Base-by-base conservation (phyloP, 2,797 vertebrate species). In the Potorous gilbertii region DNA sequence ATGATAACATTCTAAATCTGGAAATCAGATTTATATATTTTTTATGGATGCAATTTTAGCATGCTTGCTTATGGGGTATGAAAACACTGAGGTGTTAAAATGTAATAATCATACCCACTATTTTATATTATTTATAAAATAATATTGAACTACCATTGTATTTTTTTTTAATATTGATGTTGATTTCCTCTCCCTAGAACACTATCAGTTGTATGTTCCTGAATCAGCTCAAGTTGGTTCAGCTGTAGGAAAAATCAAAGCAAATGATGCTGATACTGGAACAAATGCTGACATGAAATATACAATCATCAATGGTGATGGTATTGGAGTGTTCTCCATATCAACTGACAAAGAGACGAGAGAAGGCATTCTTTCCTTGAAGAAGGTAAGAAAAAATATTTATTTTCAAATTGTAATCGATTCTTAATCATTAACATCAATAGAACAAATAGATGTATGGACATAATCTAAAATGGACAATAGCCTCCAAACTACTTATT, bases 201-300 rank as follows among this genome's bases (percentile, higher is more conserved):
- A 99, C 98, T 99, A 99, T 98, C 99, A 99, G 81, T 98, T 99
- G 0, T 99, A 99, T 96, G 99, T 99, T 97, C 99, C 99, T n/a
- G 99, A 99, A 98, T 99, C 99, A 0, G 99, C 99, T 92, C 99
- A 99, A 99, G 99, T 99, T 93, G 99, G 99, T 55, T 99, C 99
- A 94, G 99, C 99, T 24, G 99, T 99, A 89, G 99, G 99, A 66
- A 99, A 99, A 98, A 99, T 99, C 97, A 99, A 99, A 98, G 99
- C 99, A 96, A 99, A 99, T 11, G 99, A 99, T 94, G 99, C 99
- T 87, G 99, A 99, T 97, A 99, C 99, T 0, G 99, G 99, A 81
- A 95, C 99, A 95, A 99, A 99, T 93, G 99, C 99, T 29, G 99
- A 99, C 94, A 99, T 99, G 98, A 99, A 99, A 96, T 99, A 99